Conservation (phyloP, 1,140 invertebrate species). For the Chymomyza costata region DNA sequence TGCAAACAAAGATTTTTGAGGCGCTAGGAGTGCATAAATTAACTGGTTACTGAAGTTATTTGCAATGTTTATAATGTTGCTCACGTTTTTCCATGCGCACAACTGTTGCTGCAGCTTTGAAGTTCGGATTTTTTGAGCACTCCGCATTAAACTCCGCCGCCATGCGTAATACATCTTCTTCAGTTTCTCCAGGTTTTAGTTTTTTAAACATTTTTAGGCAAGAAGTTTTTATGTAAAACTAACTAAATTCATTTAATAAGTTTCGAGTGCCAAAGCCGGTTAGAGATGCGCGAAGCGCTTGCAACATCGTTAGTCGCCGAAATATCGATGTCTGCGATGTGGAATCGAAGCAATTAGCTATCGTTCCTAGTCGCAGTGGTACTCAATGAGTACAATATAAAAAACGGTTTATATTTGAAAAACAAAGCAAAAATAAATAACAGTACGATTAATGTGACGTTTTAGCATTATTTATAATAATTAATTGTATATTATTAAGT, state of each 20-base stretch:
- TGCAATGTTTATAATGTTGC: background rate
- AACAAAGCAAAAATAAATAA: no score
- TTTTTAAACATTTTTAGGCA: constrained; percentile 77
- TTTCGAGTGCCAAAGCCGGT: constrained; percentile 3
- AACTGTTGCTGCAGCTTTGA: constrained; percentile 79
- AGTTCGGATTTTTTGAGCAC: constrained; percentile 75
- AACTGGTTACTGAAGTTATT: background rate
- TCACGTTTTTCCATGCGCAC: constrained; percentile 76
- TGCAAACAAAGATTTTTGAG: constrained; percentile 63
- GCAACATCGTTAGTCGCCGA: no score
- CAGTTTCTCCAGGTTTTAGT: constrained; percentile 80
- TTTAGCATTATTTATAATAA: no score
- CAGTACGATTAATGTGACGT: no score
- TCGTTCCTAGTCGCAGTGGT: no score
- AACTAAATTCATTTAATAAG: no score
- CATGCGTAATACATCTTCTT: constrained; percentile 82
- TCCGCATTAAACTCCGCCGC: constrained; percentile 81
- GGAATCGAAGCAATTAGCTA: no score
- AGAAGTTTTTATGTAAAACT: constrained; percentile 38
- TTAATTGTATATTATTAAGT: no score
- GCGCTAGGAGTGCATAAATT: constrained; percentile 16
- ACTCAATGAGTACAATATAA: no score
- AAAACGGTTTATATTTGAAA: no score
- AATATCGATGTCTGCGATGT: no score
- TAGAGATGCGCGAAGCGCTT: constrained; percentile 15